phyloP scores from a whole-genome alignment of 35 echinoderm and acorn worm species.

The Lytechinus pictus region DNA sequence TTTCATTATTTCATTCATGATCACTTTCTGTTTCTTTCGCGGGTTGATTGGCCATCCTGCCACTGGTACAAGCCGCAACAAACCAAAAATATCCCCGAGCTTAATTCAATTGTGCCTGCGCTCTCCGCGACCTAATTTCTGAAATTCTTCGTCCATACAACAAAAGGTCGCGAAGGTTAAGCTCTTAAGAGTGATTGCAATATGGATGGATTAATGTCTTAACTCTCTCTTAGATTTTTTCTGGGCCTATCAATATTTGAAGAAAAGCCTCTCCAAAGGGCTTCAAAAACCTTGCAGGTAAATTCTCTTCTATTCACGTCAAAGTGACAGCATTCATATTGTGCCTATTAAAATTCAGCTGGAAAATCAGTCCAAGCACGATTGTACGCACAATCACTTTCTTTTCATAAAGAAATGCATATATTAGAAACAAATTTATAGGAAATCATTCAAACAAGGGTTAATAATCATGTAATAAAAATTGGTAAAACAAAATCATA shows the following conservation, averaged over 20 bases:
- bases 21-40: neutral
- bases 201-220: constrained; percentile 48
- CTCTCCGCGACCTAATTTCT: constrained; percentile 48
- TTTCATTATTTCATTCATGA: neutral
- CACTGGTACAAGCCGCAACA: neutral
- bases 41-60: constrained; percentile 23
- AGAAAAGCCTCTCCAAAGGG: neutral
- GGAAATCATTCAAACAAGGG: no score
- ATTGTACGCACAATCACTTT: no score
- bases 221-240: neutral
- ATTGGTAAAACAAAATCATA: no score
- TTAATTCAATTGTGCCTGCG: constrained; percentile 35
- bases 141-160: constrained; percentile 48
- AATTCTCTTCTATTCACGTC: neutral
- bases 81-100: constrained; percentile 38
- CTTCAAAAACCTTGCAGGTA: neutral
- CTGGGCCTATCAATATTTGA: constrained; percentile 3
- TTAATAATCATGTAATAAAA: no score
- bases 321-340: neutral
- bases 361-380: no score
- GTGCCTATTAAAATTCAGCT: no score
- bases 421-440: no score
- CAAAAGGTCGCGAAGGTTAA: constrained; percentile 29
- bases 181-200: constrained; percentile 33
- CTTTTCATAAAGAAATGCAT: no score